phyloP scores from a whole-genome alignment of 2,888 invertebrate species.

The Lacanobia oleracea region DNA sequence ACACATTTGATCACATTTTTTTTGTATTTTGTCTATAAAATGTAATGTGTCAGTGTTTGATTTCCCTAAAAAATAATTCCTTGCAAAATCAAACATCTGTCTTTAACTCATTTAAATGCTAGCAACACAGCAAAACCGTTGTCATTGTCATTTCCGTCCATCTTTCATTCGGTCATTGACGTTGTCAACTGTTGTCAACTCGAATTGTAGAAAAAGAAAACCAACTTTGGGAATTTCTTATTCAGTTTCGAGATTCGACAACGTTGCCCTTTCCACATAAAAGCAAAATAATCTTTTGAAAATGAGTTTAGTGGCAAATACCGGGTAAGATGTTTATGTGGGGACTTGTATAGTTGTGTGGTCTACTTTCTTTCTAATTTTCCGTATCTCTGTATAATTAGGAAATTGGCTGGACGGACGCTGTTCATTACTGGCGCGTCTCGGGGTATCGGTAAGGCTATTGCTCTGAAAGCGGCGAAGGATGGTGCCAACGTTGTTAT shows the following conservation, averaged over 20 bases:
- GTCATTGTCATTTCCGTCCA: too few relatives aligned
- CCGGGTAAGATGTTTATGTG: constrained; percentile 80
- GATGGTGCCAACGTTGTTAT: constrained; percentile 98
- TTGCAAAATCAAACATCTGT: too few relatives aligned
- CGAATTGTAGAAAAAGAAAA: constrained; percentile 41
- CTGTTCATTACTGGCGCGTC: constrained; percentile 99
- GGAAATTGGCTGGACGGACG: constrained; percentile 95
- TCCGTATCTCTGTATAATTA: constrained; percentile 69
- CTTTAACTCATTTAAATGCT: too few relatives aligned
- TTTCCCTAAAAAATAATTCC: too few relatives aligned
- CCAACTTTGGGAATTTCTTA: constrained; percentile 22
- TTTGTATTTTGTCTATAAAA: too few relatives aligned
- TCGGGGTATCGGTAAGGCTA: constrained; percentile 98
- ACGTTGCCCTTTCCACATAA: constrained; percentile 21
- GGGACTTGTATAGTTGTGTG: constrained; percentile 35
- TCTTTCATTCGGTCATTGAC: constrained; percentile 33
- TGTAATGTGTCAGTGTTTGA: too few relatives aligned
- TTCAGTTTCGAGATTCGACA: constrained; percentile 25
- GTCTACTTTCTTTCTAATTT: constrained; percentile 58
- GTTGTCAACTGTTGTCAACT: constrained; percentile 48
- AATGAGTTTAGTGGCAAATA: constrained; percentile 89
- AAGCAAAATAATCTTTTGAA: constrained; percentile 58
- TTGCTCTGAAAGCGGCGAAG: constrained; percentile 97
- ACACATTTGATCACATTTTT: too few relatives aligned
- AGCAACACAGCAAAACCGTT: too few relatives aligned